phyloP scores from a whole-genome alignment of 2,888 invertebrate species.

The Pseudolycoriella hygida region DNA sequence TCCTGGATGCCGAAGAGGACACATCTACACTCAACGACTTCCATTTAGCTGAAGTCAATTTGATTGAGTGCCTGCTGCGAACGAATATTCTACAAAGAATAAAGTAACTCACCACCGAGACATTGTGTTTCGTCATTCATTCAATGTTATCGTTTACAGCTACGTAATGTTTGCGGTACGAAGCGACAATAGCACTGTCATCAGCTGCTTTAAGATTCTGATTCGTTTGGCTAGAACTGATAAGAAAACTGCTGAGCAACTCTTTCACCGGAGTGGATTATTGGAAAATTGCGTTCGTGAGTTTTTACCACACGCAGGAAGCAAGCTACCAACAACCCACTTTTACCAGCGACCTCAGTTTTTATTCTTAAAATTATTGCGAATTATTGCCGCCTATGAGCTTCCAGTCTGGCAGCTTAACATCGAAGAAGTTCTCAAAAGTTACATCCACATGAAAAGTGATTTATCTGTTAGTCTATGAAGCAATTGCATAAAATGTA shows the following conservation, averaged over 20 bases:
- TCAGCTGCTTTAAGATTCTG: constrained; percentile 60
- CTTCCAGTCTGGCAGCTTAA: constrained; percentile 15
- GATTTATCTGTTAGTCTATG: constrained; percentile 1
- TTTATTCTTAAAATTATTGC: constrained; percentile 52
- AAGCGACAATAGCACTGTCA: constrained; percentile 53
- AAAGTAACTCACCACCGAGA: constrained; percentile 26
- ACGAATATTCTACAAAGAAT: constrained; percentile 62
- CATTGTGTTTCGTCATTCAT: background rate
- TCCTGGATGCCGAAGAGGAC: constrained; percentile 23
- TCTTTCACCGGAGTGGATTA: constrained; percentile 45
- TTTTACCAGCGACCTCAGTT: constrained; percentile 47
- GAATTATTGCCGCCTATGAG: constrained; percentile 46
- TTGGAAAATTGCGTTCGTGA: constrained; percentile 38
- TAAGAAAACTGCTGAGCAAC: constrained; percentile 39
- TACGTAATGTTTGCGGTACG: constrained; percentile 55
- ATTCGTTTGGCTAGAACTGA: constrained; percentile 66
- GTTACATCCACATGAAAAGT: constrained; percentile 18
- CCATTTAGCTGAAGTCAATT: constrained; percentile 68
- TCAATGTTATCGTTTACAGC: constrained; percentile 24
- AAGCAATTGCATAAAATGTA: no score
- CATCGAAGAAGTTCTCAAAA: constrained; percentile 14
- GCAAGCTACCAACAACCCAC: constrained; percentile 16
- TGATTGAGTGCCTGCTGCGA: constrained; percentile 52
- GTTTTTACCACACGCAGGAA: constrained; percentile 34
- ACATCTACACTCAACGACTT: constrained; percentile 62